Percentiles rank a stretch among this genome's conserved stretches.
These are phyloP conservation scores for Pantherophis guttatus DNA, from an alignment of 2,113 vertebrate species.

Conservation along the genomic window DNA sequence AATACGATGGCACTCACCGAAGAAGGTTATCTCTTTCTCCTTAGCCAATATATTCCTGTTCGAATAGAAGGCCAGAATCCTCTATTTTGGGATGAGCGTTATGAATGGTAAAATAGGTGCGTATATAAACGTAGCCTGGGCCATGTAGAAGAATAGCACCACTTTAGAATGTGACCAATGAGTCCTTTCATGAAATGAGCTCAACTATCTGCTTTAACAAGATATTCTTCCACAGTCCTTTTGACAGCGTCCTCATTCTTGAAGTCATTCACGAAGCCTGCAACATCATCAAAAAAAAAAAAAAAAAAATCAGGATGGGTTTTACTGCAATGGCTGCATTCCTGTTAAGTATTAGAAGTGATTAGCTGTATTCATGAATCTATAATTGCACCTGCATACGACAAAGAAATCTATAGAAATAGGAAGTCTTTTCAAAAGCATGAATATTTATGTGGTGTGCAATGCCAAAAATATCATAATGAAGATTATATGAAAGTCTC, in stretches of 20 bases:
- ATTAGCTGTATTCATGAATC: conserved; percentile 51
- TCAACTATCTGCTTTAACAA: background rate
- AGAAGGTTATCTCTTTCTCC: background rate
- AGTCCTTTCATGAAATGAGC: background rate
- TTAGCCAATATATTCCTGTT: background rate
- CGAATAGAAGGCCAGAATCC: background rate
- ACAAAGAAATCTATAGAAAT: conserved; percentile 63
- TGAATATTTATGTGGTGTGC: conserved; percentile 51
- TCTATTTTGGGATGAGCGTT: background rate
- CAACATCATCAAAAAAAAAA: background rate
- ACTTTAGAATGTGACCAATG: background rate
- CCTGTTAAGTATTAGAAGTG: conserved; percentile 20
- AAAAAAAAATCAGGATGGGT: conserved; percentile 35
- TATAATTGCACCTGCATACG: conserved; percentile 58
- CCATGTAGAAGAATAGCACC: background rate
- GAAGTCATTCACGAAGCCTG: conserved; percentile 35
- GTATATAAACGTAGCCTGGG: background rate
- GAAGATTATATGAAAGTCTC: conserved; percentile 55
- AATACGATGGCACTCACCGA: background rate
- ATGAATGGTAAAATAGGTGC: background rate
- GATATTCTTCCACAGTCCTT: conserved; percentile 2
- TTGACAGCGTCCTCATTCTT: conserved; percentile 20
- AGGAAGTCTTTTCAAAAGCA: conserved; percentile 48
- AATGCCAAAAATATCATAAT: conserved; percentile 60
- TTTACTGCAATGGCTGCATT: conserved; percentile 21